Conservation (phyloP, 2,888 invertebrate genomes). For the Hypselothyrea guttata region DNA sequence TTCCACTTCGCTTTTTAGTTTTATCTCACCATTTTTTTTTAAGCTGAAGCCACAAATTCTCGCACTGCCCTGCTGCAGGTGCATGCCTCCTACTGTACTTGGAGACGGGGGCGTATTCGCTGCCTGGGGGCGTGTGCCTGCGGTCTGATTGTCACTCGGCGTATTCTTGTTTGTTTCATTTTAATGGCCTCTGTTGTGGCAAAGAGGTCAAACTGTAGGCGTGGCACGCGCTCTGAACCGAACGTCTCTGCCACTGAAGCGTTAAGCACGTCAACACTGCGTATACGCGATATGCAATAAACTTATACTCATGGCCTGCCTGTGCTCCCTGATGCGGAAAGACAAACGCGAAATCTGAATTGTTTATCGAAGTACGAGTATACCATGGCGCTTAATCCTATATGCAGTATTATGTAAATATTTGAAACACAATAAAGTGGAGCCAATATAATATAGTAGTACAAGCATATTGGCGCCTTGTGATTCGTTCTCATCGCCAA, state of each 20-base stretch:
- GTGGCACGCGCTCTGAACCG: slow-evolving; percentile 16
- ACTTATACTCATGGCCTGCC: slow-evolving; percentile 4
- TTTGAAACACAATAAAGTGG: slow-evolving; percentile 28
- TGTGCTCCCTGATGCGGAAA: slow-evolving; percentile 2
- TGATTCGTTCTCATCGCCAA: no score
- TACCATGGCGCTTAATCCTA: slow-evolving; percentile 11
- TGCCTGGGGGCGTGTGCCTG: slow-evolving; percentile 27
- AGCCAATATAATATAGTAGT: slow-evolving; percentile 6
- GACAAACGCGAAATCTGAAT: slow-evolving; percentile 1
- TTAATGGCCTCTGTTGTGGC: slow-evolving; percentile 6
- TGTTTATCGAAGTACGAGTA: background rate
- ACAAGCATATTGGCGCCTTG: slow-evolving; percentile 2
- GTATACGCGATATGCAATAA: slow-evolving; percentile 34
- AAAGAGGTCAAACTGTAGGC: slow-evolving; percentile 43
- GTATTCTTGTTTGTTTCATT: slow-evolving; percentile 27
- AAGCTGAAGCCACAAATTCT: slow-evolving; percentile 38
- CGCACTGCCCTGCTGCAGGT: slow-evolving; percentile 27
- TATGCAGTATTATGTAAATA: slow-evolving; percentile 39
- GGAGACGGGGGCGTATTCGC: slow-evolving; percentile 6
- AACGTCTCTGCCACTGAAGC: slow-evolving; percentile 18
- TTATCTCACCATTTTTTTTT: slow-evolving; percentile 13
- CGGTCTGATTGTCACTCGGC: slow-evolving; percentile 39
- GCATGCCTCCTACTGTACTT: slow-evolving; percentile 1
- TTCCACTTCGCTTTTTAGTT: slow-evolving; percentile 2
- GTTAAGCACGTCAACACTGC: slow-evolving; percentile 41